phyloP scores from a whole-genome alignment of 1,140 invertebrate genomes.

The Papilio aristodemus region DNA sequence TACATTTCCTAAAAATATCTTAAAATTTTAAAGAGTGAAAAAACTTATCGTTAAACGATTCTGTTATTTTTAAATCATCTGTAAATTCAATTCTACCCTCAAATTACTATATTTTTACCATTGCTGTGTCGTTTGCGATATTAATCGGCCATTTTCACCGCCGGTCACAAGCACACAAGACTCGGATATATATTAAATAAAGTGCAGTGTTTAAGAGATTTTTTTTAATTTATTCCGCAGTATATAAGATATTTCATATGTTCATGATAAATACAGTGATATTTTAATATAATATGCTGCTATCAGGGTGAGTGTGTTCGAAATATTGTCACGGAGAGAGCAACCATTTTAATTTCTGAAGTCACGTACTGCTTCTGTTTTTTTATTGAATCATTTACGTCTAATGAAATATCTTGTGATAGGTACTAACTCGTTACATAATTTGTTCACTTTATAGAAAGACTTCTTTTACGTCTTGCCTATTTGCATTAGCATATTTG shows the following conservation, averaged over 20 bases:
- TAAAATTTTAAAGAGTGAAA: too few relatives aligned
- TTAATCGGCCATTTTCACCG: slow-evolving; percentile 56
- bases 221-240: slow-evolving; percentile 42
- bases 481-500: too few relatives aligned
- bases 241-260: slow-evolving; percentile 37
- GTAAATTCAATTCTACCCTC: slow-evolving; percentile 46
- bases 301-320: slow-evolving; percentile 56
- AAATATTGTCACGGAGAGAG: background rate
- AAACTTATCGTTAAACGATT: slow-evolving; percentile 7
- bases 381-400: background rate
- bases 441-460: too few relatives aligned
- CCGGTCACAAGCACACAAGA: slow-evolving; percentile 51
- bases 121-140: slow-evolving; percentile 37
- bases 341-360: slow-evolving; percentile 10
- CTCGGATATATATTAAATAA: slow-evolving; percentile 31
- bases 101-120: slow-evolving; percentile 26
- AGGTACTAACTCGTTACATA: too few relatives aligned
- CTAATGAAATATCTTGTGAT: too few relatives aligned
- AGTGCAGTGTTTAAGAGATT: slow-evolving; percentile 38
- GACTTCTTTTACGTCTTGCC: too few relatives aligned
- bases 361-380: too few relatives aligned
- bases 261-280: slow-evolving; percentile 47
- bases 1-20: too few relatives aligned
- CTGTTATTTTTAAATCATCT: slow-evolving; percentile 25
- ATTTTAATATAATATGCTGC: slow-evolving; percentile 50